Evolutionary conservation across 2,888 invertebrate species (phyloP), one percentile per base, ranked within the genome.

Genomic region (Parascotia fuliginaria): DNA sequence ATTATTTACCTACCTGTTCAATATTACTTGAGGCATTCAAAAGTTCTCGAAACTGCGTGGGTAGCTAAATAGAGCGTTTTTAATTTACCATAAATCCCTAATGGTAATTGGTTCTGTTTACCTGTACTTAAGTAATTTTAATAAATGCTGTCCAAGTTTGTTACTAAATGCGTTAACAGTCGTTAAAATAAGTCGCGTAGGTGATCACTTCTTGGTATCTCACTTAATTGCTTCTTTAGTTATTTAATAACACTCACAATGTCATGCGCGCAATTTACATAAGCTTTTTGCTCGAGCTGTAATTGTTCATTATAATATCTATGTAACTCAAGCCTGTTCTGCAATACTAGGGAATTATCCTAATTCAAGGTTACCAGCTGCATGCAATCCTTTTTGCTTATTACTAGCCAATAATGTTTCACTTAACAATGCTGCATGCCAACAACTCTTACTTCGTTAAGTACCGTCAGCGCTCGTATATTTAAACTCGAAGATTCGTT

Each of bases 271-370:
- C 66, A 76, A 81, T 83, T 82, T 85, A 80, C 79, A 80, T 81
- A 77, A 72, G 75, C 77, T 83, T 83, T 85, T 85, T 84, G 77
- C 74, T 49, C 52, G 64, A 60, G 70, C 65, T 72, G 76, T 83
- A 80, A 82, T 83, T 81, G 80, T 80, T 75, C 74, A 77, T 79
- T 77, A 79, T 79, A 76, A 77, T 80, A 80, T 60, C 62, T 66
- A 70, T 65, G 55, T 54, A 65, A 56, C 58, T 55, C 58, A 50
- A 75, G 70, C 60, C 65, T 60, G 75, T 75, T 73, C 66, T 63
- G 65, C 56, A 72, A 68, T 73, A 65, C 72, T 64, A 60, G 65
- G 73, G 78, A 82, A 84, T 83, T 84, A 82, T 81, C 72, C 80
- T 82, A 79, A 79, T 81, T 81, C 80, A 85, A 84, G 84, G 83